phyloP scores from a whole-genome alignment of 2,797 vertebrate species.

The Periparus ater region DNA sequence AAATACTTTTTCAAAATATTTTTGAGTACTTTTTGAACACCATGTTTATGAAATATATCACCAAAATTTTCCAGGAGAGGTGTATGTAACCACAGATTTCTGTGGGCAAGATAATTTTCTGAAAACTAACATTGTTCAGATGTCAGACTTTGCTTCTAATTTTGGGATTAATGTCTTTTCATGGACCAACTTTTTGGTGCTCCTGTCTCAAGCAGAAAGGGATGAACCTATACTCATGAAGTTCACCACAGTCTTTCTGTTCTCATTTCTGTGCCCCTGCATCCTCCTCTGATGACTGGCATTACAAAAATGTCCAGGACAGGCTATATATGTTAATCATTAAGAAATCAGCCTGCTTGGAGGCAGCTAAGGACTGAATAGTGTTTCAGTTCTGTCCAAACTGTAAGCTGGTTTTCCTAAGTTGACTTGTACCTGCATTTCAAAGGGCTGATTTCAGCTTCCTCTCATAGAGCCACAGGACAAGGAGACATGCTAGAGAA shows the following conservation, averaged over 20 bases:
- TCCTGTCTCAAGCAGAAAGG: neutral
- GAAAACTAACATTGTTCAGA: neutral
- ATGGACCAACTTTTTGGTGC: neutral
- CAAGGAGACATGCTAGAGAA: neutral
- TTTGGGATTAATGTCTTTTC: neutral
- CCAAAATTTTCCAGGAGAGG: conserved; percentile 33
- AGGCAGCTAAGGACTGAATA: neutral
- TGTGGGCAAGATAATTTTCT: conserved; percentile 10
- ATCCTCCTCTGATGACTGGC: neutral
- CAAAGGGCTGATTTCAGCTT: neutral
- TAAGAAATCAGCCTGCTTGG: neutral
- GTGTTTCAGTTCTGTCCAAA: neutral
- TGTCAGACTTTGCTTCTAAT: neutral
- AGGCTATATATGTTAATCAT: neutral
- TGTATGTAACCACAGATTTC: conserved; percentile 15
- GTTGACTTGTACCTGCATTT: neutral
- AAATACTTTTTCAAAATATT: too few species aligned
- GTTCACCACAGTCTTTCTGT: neutral
- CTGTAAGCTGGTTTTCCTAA: neutral
- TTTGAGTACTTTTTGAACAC: conserved; percentile 25
- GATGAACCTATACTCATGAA: neutral
- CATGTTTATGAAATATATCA: conserved; percentile 39
- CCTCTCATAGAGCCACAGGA: neutral
- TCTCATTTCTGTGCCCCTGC: neutral
- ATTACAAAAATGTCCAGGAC: neutral